Base-by-base conservation (phyloP, 2,113 vertebrate genomes). In the Tachysurus vachellii region DNA sequence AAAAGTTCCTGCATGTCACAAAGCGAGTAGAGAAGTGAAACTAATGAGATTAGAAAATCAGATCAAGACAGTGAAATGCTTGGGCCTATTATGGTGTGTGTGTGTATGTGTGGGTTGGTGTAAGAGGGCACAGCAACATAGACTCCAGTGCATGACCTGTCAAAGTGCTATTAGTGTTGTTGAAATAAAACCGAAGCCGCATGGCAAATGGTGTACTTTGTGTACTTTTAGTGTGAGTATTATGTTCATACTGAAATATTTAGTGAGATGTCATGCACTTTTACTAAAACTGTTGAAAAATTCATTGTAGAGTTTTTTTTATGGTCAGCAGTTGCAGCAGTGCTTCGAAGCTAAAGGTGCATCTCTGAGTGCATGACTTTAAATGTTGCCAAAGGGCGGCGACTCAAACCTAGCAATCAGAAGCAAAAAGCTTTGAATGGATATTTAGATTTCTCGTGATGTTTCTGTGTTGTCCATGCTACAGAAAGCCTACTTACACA, bases 31-130 rank as follows among this genome's bases (percentile, higher is more conserved):
- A 59, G 19, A 31, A 83, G 87, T 88, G 77, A 77, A 87, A 90
- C 83, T 92, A 90, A 93, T 90, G 86, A 90, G 83, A 87, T 84
- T 71, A 87, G 82, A 84, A 89, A 92, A 47, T 76, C 85, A 84
- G 77, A 80, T 61, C 76, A 88, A 88, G 75, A 89, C 19, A 61
- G 50, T 28, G 26, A 70, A 84, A 50, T 31, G 66, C 77, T 90
- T 88, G 76, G 90, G 82, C 59, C 87, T 80, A 89, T 88, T 89
- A 90, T 88, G 36, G 36, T 75, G 53, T 31, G 28, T 70, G 66
- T 36, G 66, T 70, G 23, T 4, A 3, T 66, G 4, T 66, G 26
- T 12, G 57, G 42, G 59, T 79, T 80, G n/a, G 9, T 21, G 77
- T 66, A 83, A 71, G 84, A 17, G 31, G 21, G 9, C 70, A n/a